Percentiles rank a stretch among this genome's conserved stretches.
These are phyloP conservation scores for Drosophila tani DNA, from an alignment of 1,140 invertebrate species.

Conservation along the genomic window DNA sequence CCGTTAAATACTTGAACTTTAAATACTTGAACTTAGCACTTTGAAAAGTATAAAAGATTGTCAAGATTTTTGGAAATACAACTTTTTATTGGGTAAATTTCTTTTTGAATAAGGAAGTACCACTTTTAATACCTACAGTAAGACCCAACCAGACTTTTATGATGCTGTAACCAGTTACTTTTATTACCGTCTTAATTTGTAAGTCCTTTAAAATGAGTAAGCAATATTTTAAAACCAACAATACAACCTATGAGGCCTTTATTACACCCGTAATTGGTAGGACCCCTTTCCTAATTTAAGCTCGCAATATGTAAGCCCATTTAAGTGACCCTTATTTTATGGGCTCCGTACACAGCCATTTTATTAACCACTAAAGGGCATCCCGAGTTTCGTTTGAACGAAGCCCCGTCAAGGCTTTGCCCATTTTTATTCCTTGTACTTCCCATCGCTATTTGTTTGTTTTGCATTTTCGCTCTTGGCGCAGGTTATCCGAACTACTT, in stretches of 20 bases:
- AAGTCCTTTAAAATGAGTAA: constrained; percentile 9
- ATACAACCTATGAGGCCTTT: constrained; percentile 1
- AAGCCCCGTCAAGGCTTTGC: background rate
- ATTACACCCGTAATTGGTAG: constrained; percentile 7
- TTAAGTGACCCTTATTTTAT: constrained; percentile 5
- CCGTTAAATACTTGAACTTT: too few relatives aligned
- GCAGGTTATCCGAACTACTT: constrained; percentile 64
- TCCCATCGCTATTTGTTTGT: constrained; percentile 48
- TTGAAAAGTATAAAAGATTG: too few relatives aligned
- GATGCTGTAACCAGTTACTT: background rate
- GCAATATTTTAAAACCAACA: constrained; percentile 8
- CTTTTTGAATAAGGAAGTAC: background rate
- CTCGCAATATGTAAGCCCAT: constrained; percentile 9
- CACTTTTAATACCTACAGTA: background rate
- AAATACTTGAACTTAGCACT: too few relatives aligned
- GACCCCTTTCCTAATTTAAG: background rate
- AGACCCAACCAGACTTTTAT: background rate
- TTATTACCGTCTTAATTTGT: constrained; percentile 11
- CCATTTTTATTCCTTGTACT: constrained; percentile 23
- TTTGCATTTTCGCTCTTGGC: constrained; percentile 61
- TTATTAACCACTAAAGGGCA: constrained; percentile 20
- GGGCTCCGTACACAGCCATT: background rate
- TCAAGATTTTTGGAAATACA: background rate
- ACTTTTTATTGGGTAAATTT: too few relatives aligned
- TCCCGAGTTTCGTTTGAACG: constrained; percentile 7